Base-by-base conservation (phyloP, 2,888 invertebrate genomes). In the Formica aserva region DNA sequence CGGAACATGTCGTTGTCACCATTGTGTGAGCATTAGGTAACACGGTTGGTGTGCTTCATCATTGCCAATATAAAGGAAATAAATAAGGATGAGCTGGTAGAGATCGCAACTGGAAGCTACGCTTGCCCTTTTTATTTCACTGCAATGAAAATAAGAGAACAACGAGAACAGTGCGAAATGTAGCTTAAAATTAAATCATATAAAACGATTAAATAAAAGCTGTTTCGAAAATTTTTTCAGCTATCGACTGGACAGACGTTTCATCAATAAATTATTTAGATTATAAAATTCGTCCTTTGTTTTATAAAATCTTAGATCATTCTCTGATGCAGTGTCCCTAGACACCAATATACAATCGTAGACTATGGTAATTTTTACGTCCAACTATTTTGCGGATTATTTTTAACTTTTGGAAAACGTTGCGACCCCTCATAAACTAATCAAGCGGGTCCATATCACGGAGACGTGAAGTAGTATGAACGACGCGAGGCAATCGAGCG, bases 11-110 rank as follows among this genome's bases (percentile, higher is more conserved):
- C 88, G 89, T 91, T 91, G 90, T 92, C 91, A 84, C 89, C 89
- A 92, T 92, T 92, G 92, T 92, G 88, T 87, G 84, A 86, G 88
- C 90, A 92, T 92, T 92, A 91, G 90, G 91, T 92, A 92, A 92
- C 90, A 83, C 85, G 86, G 81, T 72, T 78, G 89, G 87, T 88
- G 87, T 88, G 85, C 88, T 92, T 91, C 84, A 91, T 92, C 90
- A 91, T 92, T 87, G 85, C 83, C 85, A 86, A 88, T 92, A 89
- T 85, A 84, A 87, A 71, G 71, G 71, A 57, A 35, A 82, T 65
- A 82, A 86, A 67, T 66, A 84, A 82, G 72, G 69, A 77, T 9
- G 35, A 80, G 62, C 48, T 60, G 15, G 22, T 1, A 38, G 2
- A n/a, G 8, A 52, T 5, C 29, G 13, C 9, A 29, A n/a, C n/a